Percentiles rank a stretch among this genome's conserved stretches.
phyloP scores from a whole-genome alignment of 2,888 invertebrate genomes.

The Archips crataeganus region DNA sequence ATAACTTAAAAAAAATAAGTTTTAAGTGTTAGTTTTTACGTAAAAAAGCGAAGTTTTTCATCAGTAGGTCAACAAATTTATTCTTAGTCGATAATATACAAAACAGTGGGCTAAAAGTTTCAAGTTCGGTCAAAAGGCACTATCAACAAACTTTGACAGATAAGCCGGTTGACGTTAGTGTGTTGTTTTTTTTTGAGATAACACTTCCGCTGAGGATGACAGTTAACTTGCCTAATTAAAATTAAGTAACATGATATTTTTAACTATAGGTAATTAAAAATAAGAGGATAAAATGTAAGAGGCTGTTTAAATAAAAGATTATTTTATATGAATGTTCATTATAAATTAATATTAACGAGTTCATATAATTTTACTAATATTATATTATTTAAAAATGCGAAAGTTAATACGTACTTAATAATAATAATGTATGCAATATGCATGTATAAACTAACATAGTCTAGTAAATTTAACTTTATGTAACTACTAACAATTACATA shows the following conservation, averaged over 20 bases:
- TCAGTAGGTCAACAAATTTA: background rate
- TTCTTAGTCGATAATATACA: background rate
- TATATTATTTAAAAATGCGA: too few species aligned
- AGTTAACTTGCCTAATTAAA: background rate
- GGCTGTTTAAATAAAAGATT: background rate
- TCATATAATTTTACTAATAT: too few species aligned
- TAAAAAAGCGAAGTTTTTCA: background rate
- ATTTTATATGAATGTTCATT: background rate
- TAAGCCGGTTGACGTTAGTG: slow-evolving; percentile 23
- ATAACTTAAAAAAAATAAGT: background rate
- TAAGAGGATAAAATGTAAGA: too few species aligned
- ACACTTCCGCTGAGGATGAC: slow-evolving; percentile 24
- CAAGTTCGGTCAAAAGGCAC: slow-evolving; percentile 22
- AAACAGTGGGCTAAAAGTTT: slow-evolving; percentile 18
- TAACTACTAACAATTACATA: too few species aligned
- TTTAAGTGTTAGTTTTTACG: too few species aligned
- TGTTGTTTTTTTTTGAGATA: slow-evolving; percentile 23
- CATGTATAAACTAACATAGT: too few species aligned
- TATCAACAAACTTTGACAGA: slow-evolving; percentile 31
- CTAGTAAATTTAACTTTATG: too few species aligned
- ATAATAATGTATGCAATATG: too few species aligned
- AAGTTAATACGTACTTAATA: too few species aligned
- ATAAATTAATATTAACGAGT: background rate
- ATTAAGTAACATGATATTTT: background rate
- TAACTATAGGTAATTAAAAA: too few species aligned